phyloP scores from a whole-genome alignment of 2,888 invertebrate species.

The Antheraea yamamai region DNA sequence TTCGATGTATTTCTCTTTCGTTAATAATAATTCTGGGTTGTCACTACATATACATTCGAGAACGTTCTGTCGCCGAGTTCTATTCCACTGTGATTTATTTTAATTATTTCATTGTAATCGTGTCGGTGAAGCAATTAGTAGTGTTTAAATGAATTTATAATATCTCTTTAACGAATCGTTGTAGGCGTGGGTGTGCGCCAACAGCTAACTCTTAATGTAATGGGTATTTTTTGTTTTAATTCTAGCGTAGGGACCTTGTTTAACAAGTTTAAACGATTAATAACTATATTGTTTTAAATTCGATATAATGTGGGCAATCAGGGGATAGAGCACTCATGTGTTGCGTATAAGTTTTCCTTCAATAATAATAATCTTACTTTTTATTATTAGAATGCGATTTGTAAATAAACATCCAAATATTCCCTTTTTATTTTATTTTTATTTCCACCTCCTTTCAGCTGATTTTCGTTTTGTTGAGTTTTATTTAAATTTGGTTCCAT shows the following conservation, averaged over 20 bases:
- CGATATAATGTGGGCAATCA: slow-evolving; percentile 66
- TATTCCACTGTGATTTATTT: slow-evolving; percentile 55
- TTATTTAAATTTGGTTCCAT: background rate
- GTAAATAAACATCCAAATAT: slow-evolving; percentile 82
- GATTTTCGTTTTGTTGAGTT: background rate
- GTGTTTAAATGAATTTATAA: slow-evolving; percentile 24
- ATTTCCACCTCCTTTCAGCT: slow-evolving; percentile 47
- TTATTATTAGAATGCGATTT: slow-evolving; percentile 77
- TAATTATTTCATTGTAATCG: slow-evolving; percentile 34
- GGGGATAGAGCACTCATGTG: slow-evolving; percentile 67
- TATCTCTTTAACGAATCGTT: slow-evolving; percentile 24
- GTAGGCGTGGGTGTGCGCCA: slow-evolving; percentile 22
- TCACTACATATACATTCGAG: slow-evolving; percentile 16
- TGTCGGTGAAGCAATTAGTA: slow-evolving; percentile 54
- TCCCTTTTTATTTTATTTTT: slow-evolving; percentile 80
- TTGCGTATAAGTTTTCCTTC: slow-evolving; percentile 70
- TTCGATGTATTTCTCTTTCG: background rate
- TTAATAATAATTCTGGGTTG: background rate
- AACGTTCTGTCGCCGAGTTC: slow-evolving; percentile 28
- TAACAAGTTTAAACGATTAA: slow-evolving; percentile 64
- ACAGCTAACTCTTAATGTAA: slow-evolving; percentile 56
- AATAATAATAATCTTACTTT: slow-evolving; percentile 64
- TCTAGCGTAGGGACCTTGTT: slow-evolving; percentile 66
- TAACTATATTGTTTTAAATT: slow-evolving; percentile 61
- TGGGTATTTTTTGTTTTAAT: slow-evolving; percentile 75